phyloP scores from a whole-genome alignment of 2,888 invertebrate species.

The Platycnemis pennipes region DNA sequence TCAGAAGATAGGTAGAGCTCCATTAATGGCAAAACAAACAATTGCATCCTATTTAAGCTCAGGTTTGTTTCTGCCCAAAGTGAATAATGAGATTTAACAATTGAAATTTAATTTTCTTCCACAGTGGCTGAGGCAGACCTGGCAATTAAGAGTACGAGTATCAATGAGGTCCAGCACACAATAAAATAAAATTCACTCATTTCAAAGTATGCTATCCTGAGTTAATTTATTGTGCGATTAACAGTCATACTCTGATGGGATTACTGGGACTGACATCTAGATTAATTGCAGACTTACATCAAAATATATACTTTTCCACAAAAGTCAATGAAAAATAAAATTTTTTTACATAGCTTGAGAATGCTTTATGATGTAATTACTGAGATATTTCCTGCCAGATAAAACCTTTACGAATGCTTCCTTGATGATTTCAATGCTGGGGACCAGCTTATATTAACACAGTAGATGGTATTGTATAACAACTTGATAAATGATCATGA shows the following conservation, averaged over 20 bases:
- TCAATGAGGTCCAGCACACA: neutral
- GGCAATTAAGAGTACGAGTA: neutral
- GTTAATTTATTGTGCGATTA: conserved; percentile 54
- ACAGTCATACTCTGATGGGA: conserved; percentile 39
- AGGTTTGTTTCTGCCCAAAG: conserved; percentile 17
- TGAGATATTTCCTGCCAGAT: neutral
- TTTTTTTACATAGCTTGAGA: neutral
- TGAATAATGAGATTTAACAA: neutral
- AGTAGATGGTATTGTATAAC: neutral
- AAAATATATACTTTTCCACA: conserved; percentile 40
- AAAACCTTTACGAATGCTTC: neutral
- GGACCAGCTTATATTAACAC: neutral
- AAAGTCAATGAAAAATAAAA: neutral
- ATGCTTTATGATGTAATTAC: conserved; percentile 26
- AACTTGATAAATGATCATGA: neutral
- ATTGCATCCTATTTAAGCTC: neutral
- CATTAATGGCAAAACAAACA: neutral
- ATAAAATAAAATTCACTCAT: conserved; percentile 23
- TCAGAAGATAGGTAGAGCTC: neutral
- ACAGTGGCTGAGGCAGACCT: conserved; percentile 61
- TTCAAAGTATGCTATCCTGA: conserved; percentile 38
- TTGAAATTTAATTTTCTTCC: neutral
- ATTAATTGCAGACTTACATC: neutral
- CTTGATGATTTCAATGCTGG: neutral
- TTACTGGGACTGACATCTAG: neutral